Evolutionary conservation across 1,140 invertebrate genomes (phyloP).

Genomic region (Trachymyrmex septentrionalis): DNA sequence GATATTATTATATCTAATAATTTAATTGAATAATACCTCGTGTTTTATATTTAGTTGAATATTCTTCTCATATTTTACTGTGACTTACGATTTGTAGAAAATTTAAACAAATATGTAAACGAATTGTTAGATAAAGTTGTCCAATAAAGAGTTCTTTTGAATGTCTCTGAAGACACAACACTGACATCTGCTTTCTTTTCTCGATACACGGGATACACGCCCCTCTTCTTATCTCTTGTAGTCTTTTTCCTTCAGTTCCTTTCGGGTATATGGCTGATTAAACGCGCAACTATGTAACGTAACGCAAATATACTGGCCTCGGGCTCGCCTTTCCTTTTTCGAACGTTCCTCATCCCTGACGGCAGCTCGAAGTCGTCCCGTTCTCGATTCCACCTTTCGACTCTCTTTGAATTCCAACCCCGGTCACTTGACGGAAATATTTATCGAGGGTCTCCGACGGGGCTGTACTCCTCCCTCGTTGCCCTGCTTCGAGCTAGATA

Average conservation of each 20-base stretch:
- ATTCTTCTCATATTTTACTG: too few species aligned
- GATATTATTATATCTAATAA: conserved; percentile 27
- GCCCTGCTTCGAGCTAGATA: conserved; percentile 73
- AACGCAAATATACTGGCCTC: conserved; percentile 84
- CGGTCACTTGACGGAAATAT: conserved; percentile 86
- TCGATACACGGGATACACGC: neutral
- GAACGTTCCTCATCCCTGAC: conserved; percentile 50
- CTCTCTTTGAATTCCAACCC: conserved; percentile 84
- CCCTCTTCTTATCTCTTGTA: conserved; percentile 45
- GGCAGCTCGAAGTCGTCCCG: conserved; percentile 70
- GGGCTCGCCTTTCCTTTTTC: conserved; percentile 47
- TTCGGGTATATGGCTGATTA: conserved; percentile 84
- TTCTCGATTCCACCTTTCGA: conserved; percentile 84
- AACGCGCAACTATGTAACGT: conserved; percentile 86
- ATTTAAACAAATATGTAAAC: neutral
- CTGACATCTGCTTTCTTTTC: neutral
- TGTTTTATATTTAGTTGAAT: neutral
- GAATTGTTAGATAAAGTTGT: too few species aligned
- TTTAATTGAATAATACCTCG: neutral
- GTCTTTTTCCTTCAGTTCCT: conserved; percentile 70
- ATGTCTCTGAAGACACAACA: conserved; percentile 25
- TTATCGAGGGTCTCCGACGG: conserved; percentile 83
- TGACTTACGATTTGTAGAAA: neutral
- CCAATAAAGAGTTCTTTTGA: neutral
- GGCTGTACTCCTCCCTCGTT: conserved; percentile 51